Base-by-base conservation (phyloP, 1,140 invertebrate species). In the Melitaea cinxia region DNA sequence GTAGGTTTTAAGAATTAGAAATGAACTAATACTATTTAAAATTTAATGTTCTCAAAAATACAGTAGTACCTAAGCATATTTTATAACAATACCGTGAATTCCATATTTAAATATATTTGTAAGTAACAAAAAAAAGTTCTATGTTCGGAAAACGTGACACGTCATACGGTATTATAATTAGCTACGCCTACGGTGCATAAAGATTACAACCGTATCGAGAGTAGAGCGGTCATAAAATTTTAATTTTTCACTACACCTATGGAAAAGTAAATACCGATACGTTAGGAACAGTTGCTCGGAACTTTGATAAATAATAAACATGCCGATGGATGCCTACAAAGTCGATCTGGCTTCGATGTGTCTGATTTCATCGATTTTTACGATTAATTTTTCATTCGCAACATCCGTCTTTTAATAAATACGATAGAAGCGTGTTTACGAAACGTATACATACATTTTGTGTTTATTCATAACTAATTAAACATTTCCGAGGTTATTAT, bases 221-320 rank as follows among this genome's bases (percentile, higher is more conserved):
- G 6, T 7, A 39, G 14, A 4, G 15, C 21, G 17, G 19, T 21
- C 17, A 9, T 21, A 47, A 23, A 21, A n/a, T 12, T 47, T 47
- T 47, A 47, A 47, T 23, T 23, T n/a, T 1, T 12, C 19, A 47
- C 21, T 23, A 23, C 21, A 4, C 10, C 9, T 47, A n/a, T n/a
- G n/a, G n/a, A n/a, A n/a, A n/a, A n/a, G 42, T 19, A 24, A 47
- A 47, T 47, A 23, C 1, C 17, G 19, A 23, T 47, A 19, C 42
- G 2, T 12, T 47, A n/a, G 12, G 19, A 47, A 47, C 19, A 47
- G 42, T 47, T n/a, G 42, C 10, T 24, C 42, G 42, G 19, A 47
- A 47, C 42, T 47, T 23, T 47, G 42, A 21, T 21, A 9, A 47
- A 47, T 47, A 47, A 47, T 47, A 47, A 24, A 47, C 19, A 42